A percentile compares a stretch with the other conserved stretches of the same genome.
phyloP scores from a whole-genome alignment of 2,888 invertebrate species.

The Agrypnus murinus region DNA sequence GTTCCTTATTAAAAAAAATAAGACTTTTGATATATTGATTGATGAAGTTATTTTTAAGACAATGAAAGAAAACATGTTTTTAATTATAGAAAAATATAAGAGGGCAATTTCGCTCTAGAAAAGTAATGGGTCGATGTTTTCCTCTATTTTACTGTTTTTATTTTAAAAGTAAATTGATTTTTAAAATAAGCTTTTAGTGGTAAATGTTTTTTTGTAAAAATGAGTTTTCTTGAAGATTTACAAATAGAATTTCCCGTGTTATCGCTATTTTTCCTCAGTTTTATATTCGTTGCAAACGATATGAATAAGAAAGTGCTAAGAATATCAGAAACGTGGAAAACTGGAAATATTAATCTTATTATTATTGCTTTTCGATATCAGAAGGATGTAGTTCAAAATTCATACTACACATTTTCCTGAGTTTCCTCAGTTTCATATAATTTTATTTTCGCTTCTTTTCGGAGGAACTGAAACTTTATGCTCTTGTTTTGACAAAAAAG shows the following conservation, averaged over 20 bases:
- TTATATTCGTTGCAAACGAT: too few relatives aligned
- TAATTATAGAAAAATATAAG: too few relatives aligned
- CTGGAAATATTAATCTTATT: constrained; percentile 13
- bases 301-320: background rate
- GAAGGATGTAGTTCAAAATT: background rate
- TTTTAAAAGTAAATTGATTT: constrained; percentile 1
- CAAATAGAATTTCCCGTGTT: constrained; percentile 9
- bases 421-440: constrained; percentile 8
- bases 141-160: background rate
- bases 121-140: too few relatives aligned
- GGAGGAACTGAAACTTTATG: background rate
- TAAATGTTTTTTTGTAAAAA: background rate
- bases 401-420: background rate
- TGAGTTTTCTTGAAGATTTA: constrained; percentile 1
- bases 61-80: background rate
- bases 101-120: too few relatives aligned
- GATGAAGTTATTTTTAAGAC: constrained; percentile 16
- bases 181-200: background rate
- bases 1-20: constrained; percentile 30
- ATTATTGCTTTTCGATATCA: constrained; percentile 6
- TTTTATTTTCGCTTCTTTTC: constrained; percentile 8
- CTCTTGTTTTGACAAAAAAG: too few relatives aligned
- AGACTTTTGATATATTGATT: constrained; percentile 25
- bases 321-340: background rate
- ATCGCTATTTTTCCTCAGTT: background rate